phyloP scores from a whole-genome alignment of 2,113 vertebrate species.

The Pitta sordida region DNA sequence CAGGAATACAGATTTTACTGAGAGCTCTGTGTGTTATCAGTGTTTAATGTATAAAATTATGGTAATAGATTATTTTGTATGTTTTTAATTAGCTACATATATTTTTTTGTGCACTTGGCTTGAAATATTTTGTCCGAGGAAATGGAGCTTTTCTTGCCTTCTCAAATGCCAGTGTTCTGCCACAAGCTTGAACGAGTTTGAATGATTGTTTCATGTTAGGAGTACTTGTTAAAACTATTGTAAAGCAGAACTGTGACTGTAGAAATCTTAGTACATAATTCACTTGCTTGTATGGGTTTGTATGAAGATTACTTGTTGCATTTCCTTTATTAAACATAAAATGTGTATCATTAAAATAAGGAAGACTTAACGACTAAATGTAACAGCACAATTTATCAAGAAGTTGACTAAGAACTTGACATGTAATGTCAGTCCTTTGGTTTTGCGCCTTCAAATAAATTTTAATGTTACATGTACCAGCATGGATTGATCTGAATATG shows the following conservation, averaged over 20 bases:
- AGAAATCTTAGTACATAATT: not conserved
- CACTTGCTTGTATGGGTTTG: not conserved
- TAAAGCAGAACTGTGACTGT: not conserved
- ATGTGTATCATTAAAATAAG: not conserved
- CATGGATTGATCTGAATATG: not conserved
- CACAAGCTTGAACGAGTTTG: not conserved
- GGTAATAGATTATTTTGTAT: not conserved
- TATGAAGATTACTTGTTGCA: not conserved
- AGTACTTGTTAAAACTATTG: not conserved
- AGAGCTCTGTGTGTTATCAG: not conserved
- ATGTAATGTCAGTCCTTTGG: not conserved
- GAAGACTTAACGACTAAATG: not conserved
- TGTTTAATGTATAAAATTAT: not conserved
- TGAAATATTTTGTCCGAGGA: not conserved
- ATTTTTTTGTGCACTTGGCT: not conserved
- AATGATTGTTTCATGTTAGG: not conserved
- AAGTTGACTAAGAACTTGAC: not conserved
- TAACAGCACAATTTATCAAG: not conserved
- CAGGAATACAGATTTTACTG: not conserved
- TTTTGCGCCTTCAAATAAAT: not conserved
- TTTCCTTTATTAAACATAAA: not conserved
- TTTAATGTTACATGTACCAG: not conserved
- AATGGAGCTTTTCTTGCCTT: not conserved
- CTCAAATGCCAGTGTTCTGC: not conserved
- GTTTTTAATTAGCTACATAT: not conserved